These are phyloP conservation scores for Caenorhabditis brenneri DNA, from an alignment of 1,140 invertebrate genomes.

Conservation along the genomic window DNA sequence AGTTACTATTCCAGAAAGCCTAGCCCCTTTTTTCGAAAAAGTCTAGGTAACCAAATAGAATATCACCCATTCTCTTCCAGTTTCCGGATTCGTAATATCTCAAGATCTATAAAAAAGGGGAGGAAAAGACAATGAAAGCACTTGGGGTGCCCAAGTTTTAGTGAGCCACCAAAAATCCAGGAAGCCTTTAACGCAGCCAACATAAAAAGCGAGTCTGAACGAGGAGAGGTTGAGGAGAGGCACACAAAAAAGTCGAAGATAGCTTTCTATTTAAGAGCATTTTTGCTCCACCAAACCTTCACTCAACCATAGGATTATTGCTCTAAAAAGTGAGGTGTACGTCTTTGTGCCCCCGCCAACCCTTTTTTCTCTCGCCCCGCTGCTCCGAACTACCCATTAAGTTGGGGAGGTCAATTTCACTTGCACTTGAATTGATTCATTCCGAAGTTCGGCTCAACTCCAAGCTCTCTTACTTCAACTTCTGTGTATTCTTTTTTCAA, in stretches of 20 bases:
- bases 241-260: conserved; percentile 41
- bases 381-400: conserved; percentile 14
- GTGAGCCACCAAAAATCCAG: conserved; percentile 38
- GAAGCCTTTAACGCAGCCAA: conserved; percentile 33
- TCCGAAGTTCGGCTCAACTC: background rate
- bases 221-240: conserved; percentile 17
- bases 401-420: conserved; percentile 18
- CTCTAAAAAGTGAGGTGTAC: conserved; percentile 34
- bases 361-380: conserved; percentile 21
- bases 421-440: conserved; percentile 23
- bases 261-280: conserved; percentile 43
- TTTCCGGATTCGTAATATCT: conserved; percentile 1
- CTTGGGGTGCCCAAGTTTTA: conserved; percentile 1
- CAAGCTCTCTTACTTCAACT: background rate
- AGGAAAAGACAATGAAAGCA: conserved; percentile 18
- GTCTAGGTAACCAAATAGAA: background rate
- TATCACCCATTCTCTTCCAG: background rate
- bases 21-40: no score
- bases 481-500: background rate
- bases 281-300: conserved; percentile 38
- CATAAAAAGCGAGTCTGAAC: conserved; percentile 22
- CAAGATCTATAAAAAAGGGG: conserved; percentile 7
- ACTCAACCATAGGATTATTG: conserved; percentile 42
- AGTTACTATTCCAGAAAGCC: no score
- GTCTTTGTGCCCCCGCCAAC: background rate